Evolutionary conservation across 2,113 vertebrate species (phyloP).

Genomic region (Pogona vitticeps): DNA sequence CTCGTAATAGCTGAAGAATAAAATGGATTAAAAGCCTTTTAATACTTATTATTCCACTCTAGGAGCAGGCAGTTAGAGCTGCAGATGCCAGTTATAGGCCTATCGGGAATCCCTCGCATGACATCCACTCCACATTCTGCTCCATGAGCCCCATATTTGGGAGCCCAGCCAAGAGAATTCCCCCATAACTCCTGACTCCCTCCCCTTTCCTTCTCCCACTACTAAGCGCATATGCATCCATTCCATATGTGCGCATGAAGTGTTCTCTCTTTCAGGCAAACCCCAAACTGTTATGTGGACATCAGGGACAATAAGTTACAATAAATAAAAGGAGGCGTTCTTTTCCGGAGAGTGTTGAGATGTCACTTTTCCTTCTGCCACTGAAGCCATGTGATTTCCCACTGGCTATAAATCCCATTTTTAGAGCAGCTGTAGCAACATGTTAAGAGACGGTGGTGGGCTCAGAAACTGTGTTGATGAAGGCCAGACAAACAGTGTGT

Average conservation of each 20-base stretch:
- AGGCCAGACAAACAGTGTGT: slow-evolving; percentile 5
- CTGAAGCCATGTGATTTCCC: background rate
- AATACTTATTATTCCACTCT: slow-evolving; percentile 26
- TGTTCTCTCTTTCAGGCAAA: background rate
- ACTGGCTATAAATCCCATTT: slow-evolving; percentile 13
- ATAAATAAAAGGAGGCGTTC: background rate
- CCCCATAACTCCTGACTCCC: background rate
- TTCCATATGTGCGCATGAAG: too few relatives aligned
- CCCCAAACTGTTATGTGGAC: background rate
- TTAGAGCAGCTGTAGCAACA: slow-evolving; percentile 28
- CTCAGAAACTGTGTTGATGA: background rate
- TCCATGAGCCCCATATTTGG: background rate
- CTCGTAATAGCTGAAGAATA: background rate
- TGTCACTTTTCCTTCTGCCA: background rate
- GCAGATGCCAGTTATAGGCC: slow-evolving; percentile 16
- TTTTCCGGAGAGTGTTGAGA: background rate
- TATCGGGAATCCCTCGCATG: background rate
- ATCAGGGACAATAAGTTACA: background rate
- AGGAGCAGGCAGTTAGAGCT: slow-evolving; percentile 21
- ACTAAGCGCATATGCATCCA: background rate
- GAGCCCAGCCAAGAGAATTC: background rate
- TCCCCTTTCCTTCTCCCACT: background rate
- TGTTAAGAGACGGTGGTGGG: background rate
- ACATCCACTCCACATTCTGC: background rate
- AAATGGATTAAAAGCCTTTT: slow-evolving; percentile 31